Conservation (phyloP, 1,140 invertebrate species). For the Neodiprion virginianus region DNA sequence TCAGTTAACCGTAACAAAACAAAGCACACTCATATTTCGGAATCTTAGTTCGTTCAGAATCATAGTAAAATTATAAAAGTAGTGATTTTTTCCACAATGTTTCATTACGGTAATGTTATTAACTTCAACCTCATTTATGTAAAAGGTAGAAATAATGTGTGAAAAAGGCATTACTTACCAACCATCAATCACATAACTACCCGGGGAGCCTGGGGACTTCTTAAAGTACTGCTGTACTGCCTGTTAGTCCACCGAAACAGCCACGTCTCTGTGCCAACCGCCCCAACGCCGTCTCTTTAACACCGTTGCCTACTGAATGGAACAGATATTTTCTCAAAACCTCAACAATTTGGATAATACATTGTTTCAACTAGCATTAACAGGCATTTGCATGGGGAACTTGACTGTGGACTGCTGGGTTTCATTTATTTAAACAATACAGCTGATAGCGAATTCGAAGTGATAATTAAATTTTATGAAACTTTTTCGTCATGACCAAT, state of each 20-base stretch:
- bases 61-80: too few species aligned
- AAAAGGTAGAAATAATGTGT: conserved; percentile 7
- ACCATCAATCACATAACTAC: conserved; percentile 64
- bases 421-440: too few species aligned
- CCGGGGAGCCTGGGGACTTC: conserved; percentile 54
- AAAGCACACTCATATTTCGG: background rate
- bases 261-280: conserved; percentile 39
- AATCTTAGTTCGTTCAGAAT: too few species aligned
- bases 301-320: conserved; percentile 44
- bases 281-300: conserved; percentile 46
- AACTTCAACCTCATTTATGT: background rate
- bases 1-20: conserved; percentile 11
- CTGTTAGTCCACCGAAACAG: conserved; percentile 26
- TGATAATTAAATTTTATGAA: too few species aligned
- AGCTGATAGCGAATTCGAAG: too few species aligned
- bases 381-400: too few species aligned
- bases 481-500: too few species aligned
- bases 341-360: background rate
- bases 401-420: too few species aligned
- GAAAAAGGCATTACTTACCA: conserved; percentile 44
- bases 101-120: too few species aligned
- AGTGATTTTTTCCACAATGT: too few species aligned
- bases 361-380: too few species aligned
- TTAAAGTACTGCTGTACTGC: conserved; percentile 50
- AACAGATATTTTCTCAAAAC: conserved; percentile 20